These are phyloP conservation scores for Drosophila lacertosa DNA, from an alignment of 1,140 invertebrate species.

Conservation along the genomic window DNA sequence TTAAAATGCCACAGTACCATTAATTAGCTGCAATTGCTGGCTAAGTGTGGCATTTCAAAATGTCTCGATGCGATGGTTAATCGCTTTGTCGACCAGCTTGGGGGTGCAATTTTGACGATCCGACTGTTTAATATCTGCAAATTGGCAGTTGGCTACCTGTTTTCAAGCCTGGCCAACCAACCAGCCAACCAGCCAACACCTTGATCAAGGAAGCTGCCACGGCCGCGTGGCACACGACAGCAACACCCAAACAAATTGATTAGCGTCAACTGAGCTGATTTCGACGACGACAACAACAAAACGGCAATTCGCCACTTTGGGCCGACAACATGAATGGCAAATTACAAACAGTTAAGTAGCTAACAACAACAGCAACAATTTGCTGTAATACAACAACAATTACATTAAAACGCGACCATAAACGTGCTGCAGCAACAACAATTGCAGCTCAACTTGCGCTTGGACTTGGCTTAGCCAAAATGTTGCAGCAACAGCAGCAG, in stretches of 20 bases:
- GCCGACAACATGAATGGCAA: constrained; percentile 79
- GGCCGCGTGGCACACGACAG: constrained; percentile 66
- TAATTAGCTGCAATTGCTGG: constrained; percentile 30
- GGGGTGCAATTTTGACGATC: constrained; percentile 25
- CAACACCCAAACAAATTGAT: constrained; percentile 62
- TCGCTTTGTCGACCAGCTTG: constrained; percentile 14
- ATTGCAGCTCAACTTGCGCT: constrained; percentile 21
- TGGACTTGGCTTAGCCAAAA: constrained; percentile 50
- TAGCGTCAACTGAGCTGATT: constrained; percentile 51
- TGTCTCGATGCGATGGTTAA: background rate
- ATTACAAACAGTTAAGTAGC: constrained; percentile 68
- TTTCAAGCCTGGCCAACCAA: constrained; percentile 16
- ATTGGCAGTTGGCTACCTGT: constrained; percentile 58
- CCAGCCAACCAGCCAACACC: too few relatives aligned
- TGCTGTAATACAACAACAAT: constrained; percentile 82
- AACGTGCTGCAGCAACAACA: constrained; percentile 61
- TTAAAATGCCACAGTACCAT: constrained; percentile 28
- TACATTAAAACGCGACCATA: constrained; percentile 82
- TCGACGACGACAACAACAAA: constrained; percentile 60
- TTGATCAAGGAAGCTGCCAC: background rate
- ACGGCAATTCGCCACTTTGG: constrained; percentile 65
- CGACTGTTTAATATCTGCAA: constrained; percentile 42
- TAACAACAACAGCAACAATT: constrained; percentile 49
- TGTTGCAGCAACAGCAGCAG: constrained; percentile 48
- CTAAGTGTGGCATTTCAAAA: constrained; percentile 5